Evolutionary conservation across 1,140 invertebrate genomes (phyloP), one percentile per base, ranked within the genome.

Genomic region (Brachionus angularis): DNA sequence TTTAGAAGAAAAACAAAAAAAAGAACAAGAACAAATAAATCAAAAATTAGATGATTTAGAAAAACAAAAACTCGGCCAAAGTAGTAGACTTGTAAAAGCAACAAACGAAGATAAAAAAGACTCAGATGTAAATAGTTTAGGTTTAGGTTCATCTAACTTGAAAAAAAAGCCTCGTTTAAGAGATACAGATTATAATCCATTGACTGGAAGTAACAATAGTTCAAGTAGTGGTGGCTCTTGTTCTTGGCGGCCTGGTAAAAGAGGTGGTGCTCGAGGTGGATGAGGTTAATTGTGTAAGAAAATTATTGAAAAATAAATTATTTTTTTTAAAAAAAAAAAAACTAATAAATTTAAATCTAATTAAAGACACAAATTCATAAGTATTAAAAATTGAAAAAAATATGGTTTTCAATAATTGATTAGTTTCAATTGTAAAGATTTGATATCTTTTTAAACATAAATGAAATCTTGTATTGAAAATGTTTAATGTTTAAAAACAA

Each of bases 1-100:
- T 47, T n/a, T 67, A 2, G 62, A 67, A 25, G 62, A 67, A 21
- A 67, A 49, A 50, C 33, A 50, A 47, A 47, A 21, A 12, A 67
- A 50, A 67, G 62, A 50, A 25, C 39, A 46, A 29, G 8, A 34
- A 18, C 8, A 47, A 25, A 18, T 42, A 10, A 18, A 47, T 25
- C 18, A 31, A 67, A 67, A 36, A 33, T 14, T 47, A 25, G 62
- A 47, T 31, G 47, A 67, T 47, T 67, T 23, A 16, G 62, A 67
- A 25, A 46, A 23, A 67, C 42, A 46, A n/a, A 67, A 67, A 49
- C 39, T 34, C 25, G 47, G 42, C 2, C 42, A 47, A 18, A 46
- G 62, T 21, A 33, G 10, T 42, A 42, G 39, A 42, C 10, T 42
- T 16, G 39, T 16, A 10, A 16, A 42, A 10, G 39, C 62, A 5